Evolutionary conservation across 2,888 invertebrate species (phyloP), one percentile per base, ranked within the genome.

Genomic region (Pollenia angustigena): DNA sequence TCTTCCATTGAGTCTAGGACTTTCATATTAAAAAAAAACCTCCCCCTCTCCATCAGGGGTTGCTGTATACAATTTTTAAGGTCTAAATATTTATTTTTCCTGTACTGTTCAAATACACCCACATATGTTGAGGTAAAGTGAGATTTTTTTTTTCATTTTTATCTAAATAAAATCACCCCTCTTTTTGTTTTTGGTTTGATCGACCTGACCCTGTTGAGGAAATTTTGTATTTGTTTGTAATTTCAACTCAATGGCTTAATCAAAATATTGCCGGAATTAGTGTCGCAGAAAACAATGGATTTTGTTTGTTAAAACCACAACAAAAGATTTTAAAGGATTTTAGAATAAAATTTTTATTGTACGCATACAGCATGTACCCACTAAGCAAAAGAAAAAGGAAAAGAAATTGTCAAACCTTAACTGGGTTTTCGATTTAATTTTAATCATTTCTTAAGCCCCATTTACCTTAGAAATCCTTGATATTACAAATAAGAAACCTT

Each of bases 191-290:
- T 46, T 9, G n/a, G 0, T 23, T 66, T 54, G 46, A 56, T 66
- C 32, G 56, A 44, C 9, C 18, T 78, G 78, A 78, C 42, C 79
- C 58, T 50, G 16, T 2, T 4, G 14, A 48, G 50, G 18, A 32
- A 48, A 56, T 23, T 50, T 32, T 52, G 1, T 52, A 71, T 71
- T 23, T 42, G 16, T 42, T 58, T 32, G 56, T 74, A 66, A 72
- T 81, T 32, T 32, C 32, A 32, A 32, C 32, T 74, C 80, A 56
- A 76, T 66, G 83, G 80, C 66, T 87, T 74, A 84, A 84, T 81
- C 81, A 78, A 84, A 87, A 87, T 87, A 84, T 84, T 84, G 60
- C 18, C 16, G 16, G 62, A 69, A 76, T 81, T 76, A 78, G 46
- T 71, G 66, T 52, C 54, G 79, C 23, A 11, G 44, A 40, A 58